Conservation (phyloP, 2,888 invertebrate genomes). For the Drosophila anceps region DNA sequence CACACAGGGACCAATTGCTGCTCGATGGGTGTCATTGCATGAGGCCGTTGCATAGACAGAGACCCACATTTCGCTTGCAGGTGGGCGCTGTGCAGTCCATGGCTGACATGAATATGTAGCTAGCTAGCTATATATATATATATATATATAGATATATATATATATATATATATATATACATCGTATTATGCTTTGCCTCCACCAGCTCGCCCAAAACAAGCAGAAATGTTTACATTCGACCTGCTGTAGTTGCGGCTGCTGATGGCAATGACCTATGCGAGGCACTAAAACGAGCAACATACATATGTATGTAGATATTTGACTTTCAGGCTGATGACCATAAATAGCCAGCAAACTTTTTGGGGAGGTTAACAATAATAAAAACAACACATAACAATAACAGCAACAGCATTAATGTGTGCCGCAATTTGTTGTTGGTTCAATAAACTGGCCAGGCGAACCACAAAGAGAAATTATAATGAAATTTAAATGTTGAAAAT, state of each 20-base stretch:
- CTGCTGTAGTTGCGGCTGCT: constrained; percentile 21
- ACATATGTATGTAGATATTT: constrained; percentile 22
- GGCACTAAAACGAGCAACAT: constrained; percentile 24
- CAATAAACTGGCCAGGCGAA: constrained; percentile 60
- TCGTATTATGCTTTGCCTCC: background rate
- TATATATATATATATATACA: background rate
- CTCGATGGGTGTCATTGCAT: constrained; percentile 20
- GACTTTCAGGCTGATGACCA: constrained; percentile 38
- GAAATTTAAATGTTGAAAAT: constrained; percentile 42
- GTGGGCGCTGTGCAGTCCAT: constrained; percentile 27
- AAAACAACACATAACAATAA: constrained; percentile 7
- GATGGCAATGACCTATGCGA: constrained; percentile 49
- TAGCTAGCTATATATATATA: too few species aligned
- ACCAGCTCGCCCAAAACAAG: background rate
- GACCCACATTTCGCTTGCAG: constrained; percentile 23
- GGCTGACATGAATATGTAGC: constrained; percentile 10
- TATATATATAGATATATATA: background rate
- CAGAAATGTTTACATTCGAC: constrained; percentile 31
- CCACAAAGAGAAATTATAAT: constrained; percentile 27
- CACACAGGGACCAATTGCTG: constrained; percentile 4
- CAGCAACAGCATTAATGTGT: constrained; percentile 22
- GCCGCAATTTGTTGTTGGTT: constrained; percentile 50
- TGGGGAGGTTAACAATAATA: constrained; percentile 20
- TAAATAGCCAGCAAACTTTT: constrained; percentile 62
- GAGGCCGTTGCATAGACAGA: constrained; percentile 27